Base-by-base conservation (phyloP, 2,113 vertebrate genomes). In the Phaethon lepturus region DNA sequence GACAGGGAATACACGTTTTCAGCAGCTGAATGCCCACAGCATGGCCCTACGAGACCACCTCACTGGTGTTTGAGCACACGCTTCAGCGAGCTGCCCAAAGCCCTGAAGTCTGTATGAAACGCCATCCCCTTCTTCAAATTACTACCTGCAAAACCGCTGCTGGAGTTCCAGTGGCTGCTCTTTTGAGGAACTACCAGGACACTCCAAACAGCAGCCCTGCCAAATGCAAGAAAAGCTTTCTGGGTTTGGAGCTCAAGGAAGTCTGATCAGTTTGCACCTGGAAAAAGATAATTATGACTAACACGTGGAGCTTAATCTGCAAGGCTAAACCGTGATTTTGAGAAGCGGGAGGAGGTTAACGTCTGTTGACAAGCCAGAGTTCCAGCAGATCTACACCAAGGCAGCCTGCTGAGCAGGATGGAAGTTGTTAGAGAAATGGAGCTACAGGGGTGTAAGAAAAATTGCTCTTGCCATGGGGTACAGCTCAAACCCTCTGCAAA, bases 51-150 rank as follows among this genome's bases (percentile, higher is more conserved):
- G 10, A 22, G 20, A 29, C 13, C 47, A 44, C n/a, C 50, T 26
- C 28, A 0, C 22, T 4, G 33, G 26, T 20, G 40, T 6, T 4
- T 4, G n/a, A 67, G 67, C 11, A 42, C 40, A n/a, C 2, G 5
- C 33, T 31, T 22, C 44, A 13, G 26, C 3, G 3, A 50, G 47
- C 19, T 72, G 50, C 62, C 60, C 52, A 25, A 40, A 14, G 2
- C 56, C 42, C 44, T 26, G 24, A 20, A 10, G 24, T 38, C 2
- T 16, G 19, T 4, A 23, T 5, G 31, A 69, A 26, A 29, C 29
- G 9, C 24, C 11, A 3, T 7, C 26, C 42, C 49, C 18, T 28
- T 33, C 60, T 17, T 8, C 11, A 14, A 58, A 53, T 11, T 25
- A 14, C 44, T 3, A 13, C 40, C 71, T 26, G 64, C 69, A 33